Evolutionary conservation across 2,797 vertebrate species (phyloP).

Genomic region (Bradypus variegatus): DNA sequence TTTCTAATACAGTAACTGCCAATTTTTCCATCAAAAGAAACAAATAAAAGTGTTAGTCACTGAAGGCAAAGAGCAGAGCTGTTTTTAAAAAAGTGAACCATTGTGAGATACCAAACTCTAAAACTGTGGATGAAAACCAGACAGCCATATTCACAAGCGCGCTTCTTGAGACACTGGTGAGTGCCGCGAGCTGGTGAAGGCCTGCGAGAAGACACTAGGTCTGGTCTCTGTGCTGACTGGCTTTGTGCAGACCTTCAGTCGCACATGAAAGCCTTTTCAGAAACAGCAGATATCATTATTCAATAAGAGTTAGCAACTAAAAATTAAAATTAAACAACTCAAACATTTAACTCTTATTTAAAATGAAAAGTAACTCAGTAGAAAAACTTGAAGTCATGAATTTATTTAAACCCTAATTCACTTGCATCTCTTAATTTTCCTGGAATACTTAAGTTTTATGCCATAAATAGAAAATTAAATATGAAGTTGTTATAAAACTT

Average conservation of each 20-base stretch:
- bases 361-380: background rate
- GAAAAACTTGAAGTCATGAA: background rate
- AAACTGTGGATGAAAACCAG: background rate
- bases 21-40: constrained; percentile 10
- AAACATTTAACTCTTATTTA: background rate
- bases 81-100: background rate
- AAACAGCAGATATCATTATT: background rate
- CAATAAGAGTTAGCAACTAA: background rate
- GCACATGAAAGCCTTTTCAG: background rate
- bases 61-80: background rate
- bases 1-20: background rate
- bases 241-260: no score
- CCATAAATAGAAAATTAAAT: background rate
- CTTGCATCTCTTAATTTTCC: background rate
- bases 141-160: background rate
- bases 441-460: background rate
- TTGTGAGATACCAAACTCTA: background rate
- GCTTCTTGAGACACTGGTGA: fast-evolving
- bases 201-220: fast-evolving
- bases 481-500: background rate
- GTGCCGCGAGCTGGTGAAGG: fast-evolving
- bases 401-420: background rate
- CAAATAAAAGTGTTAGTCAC: background rate
- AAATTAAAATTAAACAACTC: background rate
- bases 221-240: no score